Evolutionary conservation across 2,888 invertebrate species (phyloP).

Genomic region (Cephus rjabovi): DNA sequence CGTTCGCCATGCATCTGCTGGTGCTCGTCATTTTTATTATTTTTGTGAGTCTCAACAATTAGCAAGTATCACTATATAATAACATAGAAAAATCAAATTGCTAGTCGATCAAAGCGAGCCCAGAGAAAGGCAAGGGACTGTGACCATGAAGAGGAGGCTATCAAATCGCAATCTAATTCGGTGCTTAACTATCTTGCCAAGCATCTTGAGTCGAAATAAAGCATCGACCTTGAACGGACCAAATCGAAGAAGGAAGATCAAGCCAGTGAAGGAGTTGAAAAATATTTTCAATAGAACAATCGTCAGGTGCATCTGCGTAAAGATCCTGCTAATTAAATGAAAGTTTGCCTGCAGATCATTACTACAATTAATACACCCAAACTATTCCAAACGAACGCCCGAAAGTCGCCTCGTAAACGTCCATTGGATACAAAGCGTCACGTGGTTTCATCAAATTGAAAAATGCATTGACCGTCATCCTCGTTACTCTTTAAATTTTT

Average conservation of each 20-base stretch:
- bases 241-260: background rate
- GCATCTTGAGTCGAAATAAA: background rate
- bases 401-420: background rate
- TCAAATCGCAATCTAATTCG: background rate
- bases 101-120: background rate
- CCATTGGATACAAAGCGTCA: background rate
- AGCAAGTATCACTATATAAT: background rate
- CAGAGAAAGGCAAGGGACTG: background rate
- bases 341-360: background rate
- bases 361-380: background rate
- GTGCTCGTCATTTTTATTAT: conserved; percentile 41
- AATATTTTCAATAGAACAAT: background rate
- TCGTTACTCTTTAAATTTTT: background rate
- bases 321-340: background rate
- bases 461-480: background rate
- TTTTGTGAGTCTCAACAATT: conserved; percentile 41
- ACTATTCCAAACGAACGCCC: background rate
- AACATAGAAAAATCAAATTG: background rate
- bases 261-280: background rate
- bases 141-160: background rate
- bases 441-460: background rate
- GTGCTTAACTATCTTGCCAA: background rate
- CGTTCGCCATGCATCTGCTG: conserved; percentile 47
- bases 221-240: background rate
- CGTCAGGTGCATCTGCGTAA: background rate